phyloP scores from a whole-genome alignment of 2,113 vertebrate genomes.

The Cynoglossus semilaevis region DNA sequence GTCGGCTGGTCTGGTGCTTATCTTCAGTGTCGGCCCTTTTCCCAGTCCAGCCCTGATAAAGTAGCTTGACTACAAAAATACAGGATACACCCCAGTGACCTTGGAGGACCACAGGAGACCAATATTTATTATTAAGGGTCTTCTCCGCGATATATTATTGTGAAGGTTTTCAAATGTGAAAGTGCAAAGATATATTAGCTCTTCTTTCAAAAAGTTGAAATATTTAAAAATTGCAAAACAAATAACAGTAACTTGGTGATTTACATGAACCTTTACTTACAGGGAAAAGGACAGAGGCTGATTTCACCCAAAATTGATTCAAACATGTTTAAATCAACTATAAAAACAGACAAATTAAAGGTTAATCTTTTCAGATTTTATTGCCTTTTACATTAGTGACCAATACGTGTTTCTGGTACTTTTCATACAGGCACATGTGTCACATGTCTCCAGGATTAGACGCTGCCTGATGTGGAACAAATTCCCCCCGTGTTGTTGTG shows the following conservation, averaged over 20 bases:
- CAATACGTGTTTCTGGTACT: not conserved
- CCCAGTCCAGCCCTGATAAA: slow-evolving; percentile 72
- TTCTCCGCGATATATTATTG: slow-evolving; percentile 36
- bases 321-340: too few relatives aligned
- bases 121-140: slow-evolving; percentile 51
- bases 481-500: slow-evolving; percentile 25
- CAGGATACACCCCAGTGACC: slow-evolving; percentile 72
- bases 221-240: too few relatives aligned
- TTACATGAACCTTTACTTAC: too few relatives aligned
- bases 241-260: too few relatives aligned
- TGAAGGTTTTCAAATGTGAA: not conserved
- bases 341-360: slow-evolving; percentile 15
- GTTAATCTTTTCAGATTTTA: slow-evolving; percentile 23
- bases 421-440: too few relatives aligned
- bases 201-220: too few relatives aligned
- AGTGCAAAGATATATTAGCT: slow-evolving; percentile 9
- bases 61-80: slow-evolving; percentile 61
- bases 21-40: slow-evolving; percentile 51
- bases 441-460: not conserved
- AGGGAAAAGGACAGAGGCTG: too few relatives aligned
- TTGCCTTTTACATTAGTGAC: slow-evolving; percentile 7
- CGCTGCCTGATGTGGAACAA: slow-evolving; percentile 54
- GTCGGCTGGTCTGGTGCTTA: slow-evolving; percentile 65
- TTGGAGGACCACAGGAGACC: slow-evolving; percentile 45
- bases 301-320: too few relatives aligned